phyloP scores from a whole-genome alignment of 2,888 invertebrate species.

The Sminthurinus aureus region DNA sequence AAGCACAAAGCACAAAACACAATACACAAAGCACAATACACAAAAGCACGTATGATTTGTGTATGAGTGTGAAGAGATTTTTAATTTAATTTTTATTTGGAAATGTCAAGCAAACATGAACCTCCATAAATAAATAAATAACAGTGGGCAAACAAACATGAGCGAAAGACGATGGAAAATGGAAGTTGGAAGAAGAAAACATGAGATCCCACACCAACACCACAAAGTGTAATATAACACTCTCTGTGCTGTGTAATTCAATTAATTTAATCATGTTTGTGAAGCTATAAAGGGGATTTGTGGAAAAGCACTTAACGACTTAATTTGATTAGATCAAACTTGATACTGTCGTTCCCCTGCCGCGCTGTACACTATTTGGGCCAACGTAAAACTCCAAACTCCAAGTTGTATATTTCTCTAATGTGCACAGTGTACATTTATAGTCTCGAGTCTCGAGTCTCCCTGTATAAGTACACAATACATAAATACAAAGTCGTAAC shows the following conservation, averaged over 20 bases:
- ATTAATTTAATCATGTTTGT: constrained; percentile 41
- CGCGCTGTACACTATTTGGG: constrained; percentile 33
- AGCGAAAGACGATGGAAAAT: not conserved
- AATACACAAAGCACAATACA: too few relatives aligned
- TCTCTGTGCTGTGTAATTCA: constrained; percentile 31
- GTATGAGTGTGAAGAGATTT: not conserved
- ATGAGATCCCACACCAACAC: constrained; percentile 2
- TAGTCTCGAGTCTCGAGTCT: too few relatives aligned
- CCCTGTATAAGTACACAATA: not conserved
- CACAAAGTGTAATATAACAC: constrained; percentile 9
- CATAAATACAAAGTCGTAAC: too few relatives aligned
- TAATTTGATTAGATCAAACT: constrained; percentile 45
- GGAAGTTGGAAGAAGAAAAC: not conserved
- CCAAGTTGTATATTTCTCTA: constrained; percentile 15
- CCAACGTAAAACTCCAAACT: constrained; percentile 26
- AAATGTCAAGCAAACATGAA: not conserved
- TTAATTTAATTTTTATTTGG: not conserved
- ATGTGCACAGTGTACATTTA: not conserved
- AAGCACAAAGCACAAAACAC: too few relatives aligned
- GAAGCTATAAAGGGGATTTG: constrained; percentile 38
- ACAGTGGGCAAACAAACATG: too few relatives aligned
- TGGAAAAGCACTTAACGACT: constrained; percentile 38
- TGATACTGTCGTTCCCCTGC: constrained; percentile 34
- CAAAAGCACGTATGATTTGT: not conserved
- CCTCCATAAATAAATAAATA: too few relatives aligned